Conservation (phyloP, 2,888 invertebrate genomes). For the Physocephala rufipes region DNA sequence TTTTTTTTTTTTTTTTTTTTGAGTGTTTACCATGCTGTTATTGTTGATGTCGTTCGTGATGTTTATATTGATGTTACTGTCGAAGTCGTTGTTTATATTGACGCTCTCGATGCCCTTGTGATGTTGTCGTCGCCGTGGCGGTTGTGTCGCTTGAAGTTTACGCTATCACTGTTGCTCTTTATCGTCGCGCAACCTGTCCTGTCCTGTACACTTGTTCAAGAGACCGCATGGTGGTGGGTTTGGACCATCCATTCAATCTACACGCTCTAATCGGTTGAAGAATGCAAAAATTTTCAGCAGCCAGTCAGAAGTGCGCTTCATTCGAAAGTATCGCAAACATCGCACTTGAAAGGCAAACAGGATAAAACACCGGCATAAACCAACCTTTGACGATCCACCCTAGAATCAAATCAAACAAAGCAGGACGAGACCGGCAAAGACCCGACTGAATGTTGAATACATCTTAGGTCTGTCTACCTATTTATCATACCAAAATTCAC, state of each 20-base stretch:
- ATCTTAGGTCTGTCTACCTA: not conserved
- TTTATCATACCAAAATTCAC: not conserved
- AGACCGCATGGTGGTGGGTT: too few relatives aligned
- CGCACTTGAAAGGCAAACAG: conserved; percentile 59
- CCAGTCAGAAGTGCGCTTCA: conserved; percentile 22
- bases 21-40: conserved; percentile 17
- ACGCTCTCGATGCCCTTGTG: conserved; percentile 24
- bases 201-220: conserved; percentile 36
- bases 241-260: conserved; percentile 16
- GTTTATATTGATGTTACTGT: conserved; percentile 6
- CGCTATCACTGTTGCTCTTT: conserved; percentile 7
- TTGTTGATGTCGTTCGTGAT: conserved; percentile 12
- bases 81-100: conserved; percentile 4
- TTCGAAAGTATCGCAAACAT: conserved; percentile 49
- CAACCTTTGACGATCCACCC: conserved; percentile 22
- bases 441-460: too few relatives aligned
- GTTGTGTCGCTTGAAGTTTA: not conserved
- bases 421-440: not conserved
- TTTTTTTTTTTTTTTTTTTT: too few relatives aligned
- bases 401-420: not conserved
- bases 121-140: not conserved
- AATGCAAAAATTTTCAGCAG: conserved; percentile 2
- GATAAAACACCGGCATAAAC: conserved; percentile 13
- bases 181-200: conserved; percentile 1
- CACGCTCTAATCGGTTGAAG: not conserved